Percentiles rank a stretch among this genome's conserved stretches.
These are phyloP conservation scores for Gymnopithys bicolor DNA, from an alignment of 2,797 vertebrate species.

Conservation along the genomic window DNA sequence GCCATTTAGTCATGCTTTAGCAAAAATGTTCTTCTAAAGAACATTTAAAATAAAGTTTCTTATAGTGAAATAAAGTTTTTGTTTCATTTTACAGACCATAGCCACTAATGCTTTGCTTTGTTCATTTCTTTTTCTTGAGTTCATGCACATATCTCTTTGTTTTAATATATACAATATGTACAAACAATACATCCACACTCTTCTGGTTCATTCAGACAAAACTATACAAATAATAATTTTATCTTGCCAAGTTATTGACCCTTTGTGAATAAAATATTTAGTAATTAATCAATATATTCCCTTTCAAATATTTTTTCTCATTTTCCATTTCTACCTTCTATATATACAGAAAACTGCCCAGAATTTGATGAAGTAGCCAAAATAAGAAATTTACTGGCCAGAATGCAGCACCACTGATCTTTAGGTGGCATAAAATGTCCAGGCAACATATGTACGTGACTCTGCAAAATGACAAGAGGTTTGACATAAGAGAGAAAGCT, in stretches of 20 bases:
- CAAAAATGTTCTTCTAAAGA: constrained; percentile 99
- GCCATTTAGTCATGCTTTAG: constrained; percentile 99
- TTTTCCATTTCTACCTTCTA: constrained; percentile 93
- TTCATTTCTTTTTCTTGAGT: constrained; percentile 94
- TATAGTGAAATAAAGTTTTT: constrained; percentile 99
- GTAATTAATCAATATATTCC: constrained; percentile 95
- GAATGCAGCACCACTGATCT: constrained; percentile 93
- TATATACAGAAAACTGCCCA: constrained; percentile 98
- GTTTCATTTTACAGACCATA: constrained; percentile 99
- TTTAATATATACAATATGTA: constrained; percentile 99
- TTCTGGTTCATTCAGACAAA: constrained; percentile 97
- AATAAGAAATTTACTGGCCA: constrained; percentile 98
- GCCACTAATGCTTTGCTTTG: constrained; percentile 99
- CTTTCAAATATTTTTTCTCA: constrained; percentile 94
- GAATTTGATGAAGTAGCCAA: constrained; percentile 89
- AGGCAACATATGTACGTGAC: constrained; percentile 93
- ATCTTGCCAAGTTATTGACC: constrained; percentile 96
- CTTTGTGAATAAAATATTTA: constrained; percentile 99
- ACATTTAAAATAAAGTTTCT: constrained; percentile 99
- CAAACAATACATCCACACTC: constrained; percentile 99
- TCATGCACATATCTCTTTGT: constrained; percentile 99
- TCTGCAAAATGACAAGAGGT: constrained; percentile 86
- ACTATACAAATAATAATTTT: constrained; percentile 99
- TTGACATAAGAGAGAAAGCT: constrained; percentile 82
- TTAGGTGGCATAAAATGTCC: constrained; percentile 93